Conservation (phyloP, 2,113 vertebrate species). For the Forbesichthys agassizii region DNA sequence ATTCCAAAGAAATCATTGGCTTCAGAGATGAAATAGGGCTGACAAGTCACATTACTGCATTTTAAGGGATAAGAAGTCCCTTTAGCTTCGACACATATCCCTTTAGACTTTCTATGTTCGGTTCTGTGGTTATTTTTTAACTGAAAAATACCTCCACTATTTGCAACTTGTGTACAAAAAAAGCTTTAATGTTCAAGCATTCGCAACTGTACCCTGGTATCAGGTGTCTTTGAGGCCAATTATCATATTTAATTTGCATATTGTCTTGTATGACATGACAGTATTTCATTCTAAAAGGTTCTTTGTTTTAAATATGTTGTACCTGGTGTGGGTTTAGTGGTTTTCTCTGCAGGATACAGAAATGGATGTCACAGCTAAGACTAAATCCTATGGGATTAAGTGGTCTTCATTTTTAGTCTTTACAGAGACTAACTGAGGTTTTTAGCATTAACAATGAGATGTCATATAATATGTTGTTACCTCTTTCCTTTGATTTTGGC, state of each 20-base stretch:
- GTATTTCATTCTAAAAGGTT: slow-evolving; percentile 35
- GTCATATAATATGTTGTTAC: slow-evolving; percentile 12
- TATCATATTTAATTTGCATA: slow-evolving; percentile 53
- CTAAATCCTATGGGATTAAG: slow-evolving; percentile 25
- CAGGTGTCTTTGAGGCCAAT: slow-evolving; percentile 21
- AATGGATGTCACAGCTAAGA: slow-evolving; percentile 42
- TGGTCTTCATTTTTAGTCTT: slow-evolving; percentile 11
- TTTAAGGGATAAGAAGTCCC: slow-evolving; percentile 40
- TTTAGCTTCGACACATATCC: slow-evolving; percentile 41
- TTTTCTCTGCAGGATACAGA: slow-evolving; percentile 32
- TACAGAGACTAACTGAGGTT: slow-evolving; percentile 1
- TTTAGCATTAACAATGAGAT: slow-evolving; percentile 2
- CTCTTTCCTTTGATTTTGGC: slow-evolving; percentile 4
- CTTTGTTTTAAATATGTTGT: slow-evolving; percentile 15
- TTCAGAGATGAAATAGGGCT: slow-evolving; percentile 36
- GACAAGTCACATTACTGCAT: slow-evolving; percentile 46
- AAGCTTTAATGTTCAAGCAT: not conserved
- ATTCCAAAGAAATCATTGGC: slow-evolving; percentile 49
- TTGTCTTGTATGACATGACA: slow-evolving; percentile 32
- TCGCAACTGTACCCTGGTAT: slow-evolving; percentile 12
- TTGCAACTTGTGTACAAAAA: slow-evolving; percentile 7
- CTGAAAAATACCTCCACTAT: not conserved
- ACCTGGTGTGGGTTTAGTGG: slow-evolving; percentile 27
- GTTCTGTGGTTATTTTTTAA: slow-evolving; percentile 11
- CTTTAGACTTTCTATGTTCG: slow-evolving; percentile 30